Evolutionary conservation across 2,888 invertebrate species (phyloP), one percentile per base, ranked within the genome.

Genomic region (Mesochorus sp.): DNA sequence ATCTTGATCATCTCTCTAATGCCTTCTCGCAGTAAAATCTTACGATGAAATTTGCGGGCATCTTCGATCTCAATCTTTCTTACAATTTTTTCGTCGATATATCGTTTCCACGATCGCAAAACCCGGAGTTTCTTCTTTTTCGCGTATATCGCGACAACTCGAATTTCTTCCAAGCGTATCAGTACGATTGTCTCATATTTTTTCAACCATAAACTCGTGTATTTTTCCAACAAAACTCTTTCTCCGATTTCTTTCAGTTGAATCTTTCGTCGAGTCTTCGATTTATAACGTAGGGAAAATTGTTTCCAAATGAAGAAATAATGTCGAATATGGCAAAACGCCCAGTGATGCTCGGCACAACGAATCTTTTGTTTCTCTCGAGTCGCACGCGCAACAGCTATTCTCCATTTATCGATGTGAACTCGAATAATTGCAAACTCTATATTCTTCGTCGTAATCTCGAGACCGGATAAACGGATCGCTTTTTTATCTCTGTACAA

Each of bases 351-450:
- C 19, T 55, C 57, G 5, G 82, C 82, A n/a, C 70, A 62, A 21
- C 55, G 64, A 17, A 80, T 53, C 68, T 75, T 82, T 51, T 75
- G 79, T 49, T 81, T 82, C 19, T 80, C 80, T 39, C 76, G 85
- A 1, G 76, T 19, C 3, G 51, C 2, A 34, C 28, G 8, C n/a
- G 75, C 76, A 31, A 83, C 73, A 6, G 74, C 74, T 8, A 67
- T 70, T 67, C 77, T 84, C 85, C 85, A 85, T 80, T 72, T 72
- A 31, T 78, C 73, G 10, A 85, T 44, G 17, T 80, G 77, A 1
- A 81, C 39, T 21, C 1, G 67, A 44, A 80, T 75, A 3, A 81
- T 19, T 17, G 34, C 31, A 5, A 19, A 12, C 28, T 61, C 55
- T 59, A 84, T 81, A 12, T 4, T 8, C 2, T n/a, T 10, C 0